Evolutionary conservation across 2,113 vertebrate genomes (phyloP).

Genomic region (Eidolon helvum): DNA sequence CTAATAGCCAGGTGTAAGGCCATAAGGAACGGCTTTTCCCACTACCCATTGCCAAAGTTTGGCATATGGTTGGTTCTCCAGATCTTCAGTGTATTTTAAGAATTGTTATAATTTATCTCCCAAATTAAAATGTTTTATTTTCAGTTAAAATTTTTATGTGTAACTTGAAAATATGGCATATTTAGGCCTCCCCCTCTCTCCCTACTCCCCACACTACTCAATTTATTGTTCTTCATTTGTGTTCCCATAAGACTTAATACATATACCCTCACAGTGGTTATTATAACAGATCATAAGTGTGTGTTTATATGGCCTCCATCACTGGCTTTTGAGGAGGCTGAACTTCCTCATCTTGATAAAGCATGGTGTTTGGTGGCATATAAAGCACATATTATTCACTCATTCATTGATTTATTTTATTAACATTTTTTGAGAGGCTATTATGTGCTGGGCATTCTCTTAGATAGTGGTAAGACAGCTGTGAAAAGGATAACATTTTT

Average conservation of each 20-base stretch:
- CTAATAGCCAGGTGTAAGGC: background rate
- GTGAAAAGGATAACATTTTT: background rate
- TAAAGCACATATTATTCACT: background rate
- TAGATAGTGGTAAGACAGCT: background rate
- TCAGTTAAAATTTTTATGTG: background rate
- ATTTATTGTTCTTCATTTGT: background rate
- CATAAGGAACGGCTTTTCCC: background rate
- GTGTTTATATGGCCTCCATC: background rate
- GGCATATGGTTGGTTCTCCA: background rate
- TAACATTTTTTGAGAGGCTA: background rate
- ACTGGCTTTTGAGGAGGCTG: background rate
- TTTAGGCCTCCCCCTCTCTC: background rate
- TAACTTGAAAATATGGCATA: background rate
- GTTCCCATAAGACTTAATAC: background rate
- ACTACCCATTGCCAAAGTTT: accelerated
- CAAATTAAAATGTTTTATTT: background rate
- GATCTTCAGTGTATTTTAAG: background rate
- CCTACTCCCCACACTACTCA: background rate
- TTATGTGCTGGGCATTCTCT: background rate
- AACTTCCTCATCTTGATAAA: background rate
- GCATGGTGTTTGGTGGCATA: background rate
- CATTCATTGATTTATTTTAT: background rate
- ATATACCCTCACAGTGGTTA: accelerated
- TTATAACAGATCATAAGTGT: background rate
- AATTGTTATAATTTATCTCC: background rate